phyloP scores from a whole-genome alignment of 2,113 vertebrate genomes.

The Andinoacara biseriatus region DNA sequence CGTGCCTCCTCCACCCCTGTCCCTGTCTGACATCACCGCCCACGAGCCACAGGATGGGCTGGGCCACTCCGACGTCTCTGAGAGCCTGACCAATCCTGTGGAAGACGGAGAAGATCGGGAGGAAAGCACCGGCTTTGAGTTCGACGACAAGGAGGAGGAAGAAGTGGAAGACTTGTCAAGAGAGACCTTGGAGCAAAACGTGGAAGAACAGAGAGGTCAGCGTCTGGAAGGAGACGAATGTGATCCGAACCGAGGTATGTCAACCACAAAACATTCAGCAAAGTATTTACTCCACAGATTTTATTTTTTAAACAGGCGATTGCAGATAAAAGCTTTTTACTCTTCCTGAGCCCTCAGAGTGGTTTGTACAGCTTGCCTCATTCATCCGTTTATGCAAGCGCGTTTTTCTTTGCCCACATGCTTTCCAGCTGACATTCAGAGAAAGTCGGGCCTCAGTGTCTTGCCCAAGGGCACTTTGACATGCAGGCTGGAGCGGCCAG shows the following conservation, averaged over 20 bases:
- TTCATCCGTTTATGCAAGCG: too few species aligned
- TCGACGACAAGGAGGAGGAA: conserved; percentile 74
- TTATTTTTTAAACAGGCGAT: not conserved
- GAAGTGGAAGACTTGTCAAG: conserved; percentile 23
- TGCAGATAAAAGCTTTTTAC: not conserved
- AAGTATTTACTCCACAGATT: not conserved
- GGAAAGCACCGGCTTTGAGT: conserved; percentile 60
- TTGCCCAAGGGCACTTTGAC: too few species aligned
- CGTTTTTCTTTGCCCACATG: too few species aligned
- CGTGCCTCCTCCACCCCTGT: conserved; percentile 74
- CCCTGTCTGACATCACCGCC: conserved; percentile 73
- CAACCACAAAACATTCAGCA: not conserved
- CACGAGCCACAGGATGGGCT: conserved; percentile 72
- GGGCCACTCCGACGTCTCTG: conserved; percentile 66
- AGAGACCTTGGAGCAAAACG: not conserved
- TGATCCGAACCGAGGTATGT: conserved; percentile 32
- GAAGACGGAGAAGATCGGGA: conserved; percentile 53
- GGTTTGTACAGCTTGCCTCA: too few species aligned
- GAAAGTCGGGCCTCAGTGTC: too few species aligned
- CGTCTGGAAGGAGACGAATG: not conserved
- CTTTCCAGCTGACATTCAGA: too few species aligned
- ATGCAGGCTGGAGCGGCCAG: too few species aligned
- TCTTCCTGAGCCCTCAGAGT: too few species aligned
- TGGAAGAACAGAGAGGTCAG: not conserved
- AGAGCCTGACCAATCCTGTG: conserved; percentile 62